These are phyloP conservation scores for Callimico goeldii DNA, from an alignment of 2,797 vertebrate genomes.

Conservation along the genomic window DNA sequence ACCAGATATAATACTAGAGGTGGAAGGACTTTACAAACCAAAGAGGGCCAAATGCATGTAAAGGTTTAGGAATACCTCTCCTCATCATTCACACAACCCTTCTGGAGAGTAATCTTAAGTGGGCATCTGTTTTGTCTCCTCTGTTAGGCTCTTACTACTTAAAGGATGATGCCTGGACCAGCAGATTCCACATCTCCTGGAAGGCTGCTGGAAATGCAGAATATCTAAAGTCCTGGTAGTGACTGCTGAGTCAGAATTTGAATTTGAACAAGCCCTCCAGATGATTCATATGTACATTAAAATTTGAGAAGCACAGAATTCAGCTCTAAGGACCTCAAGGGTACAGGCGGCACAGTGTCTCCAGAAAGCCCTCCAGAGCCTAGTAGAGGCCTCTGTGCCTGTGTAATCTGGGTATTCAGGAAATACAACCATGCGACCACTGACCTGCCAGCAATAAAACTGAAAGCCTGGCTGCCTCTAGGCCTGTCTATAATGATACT, in stretches of 20 bases:
- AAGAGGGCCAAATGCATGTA: too few species aligned
- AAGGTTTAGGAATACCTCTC: not conserved
- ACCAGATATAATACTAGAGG: not conserved
- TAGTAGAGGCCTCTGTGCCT: not conserved
- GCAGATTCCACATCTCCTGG: not conserved
- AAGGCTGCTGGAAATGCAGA: not conserved
- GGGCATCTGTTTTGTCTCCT: not conserved
- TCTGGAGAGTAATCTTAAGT: not conserved
- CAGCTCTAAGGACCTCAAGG: not conserved
- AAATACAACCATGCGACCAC: not conserved
- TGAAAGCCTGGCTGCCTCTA: not conserved
- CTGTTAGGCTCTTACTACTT: not conserved
- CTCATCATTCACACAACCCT: not conserved
- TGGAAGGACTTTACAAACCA: not conserved
- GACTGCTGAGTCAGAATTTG: not conserved
- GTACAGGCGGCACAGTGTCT: not conserved
- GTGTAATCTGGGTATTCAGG: not conserved
- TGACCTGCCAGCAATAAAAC: not conserved
- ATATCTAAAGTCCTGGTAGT: not conserved
- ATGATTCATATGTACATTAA: not conserved
- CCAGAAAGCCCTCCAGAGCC: not conserved
- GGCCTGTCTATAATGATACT: too few species aligned
- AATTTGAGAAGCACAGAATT: not conserved
- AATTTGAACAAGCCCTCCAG: not conserved
- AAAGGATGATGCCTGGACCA: not conserved